A percentile compares a stretch with the other conserved stretches of the same genome.
Evolutionary conservation across 2,797 vertebrate genomes (phyloP).

Genomic region (Lepus townsendii): DNA sequence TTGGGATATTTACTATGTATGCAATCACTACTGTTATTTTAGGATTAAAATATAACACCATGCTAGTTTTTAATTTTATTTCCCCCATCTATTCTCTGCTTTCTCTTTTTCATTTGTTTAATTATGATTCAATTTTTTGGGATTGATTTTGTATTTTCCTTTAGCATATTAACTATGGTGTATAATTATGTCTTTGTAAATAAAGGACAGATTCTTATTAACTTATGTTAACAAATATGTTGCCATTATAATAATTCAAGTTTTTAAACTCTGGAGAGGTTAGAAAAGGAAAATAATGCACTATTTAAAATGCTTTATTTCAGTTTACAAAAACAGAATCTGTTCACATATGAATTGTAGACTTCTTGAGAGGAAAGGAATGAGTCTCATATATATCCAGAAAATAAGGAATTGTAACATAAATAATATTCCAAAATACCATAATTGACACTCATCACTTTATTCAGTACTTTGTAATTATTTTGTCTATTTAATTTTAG

Average conservation of each 20-base stretch:
- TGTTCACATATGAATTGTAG: neutral
- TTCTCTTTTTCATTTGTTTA: neutral
- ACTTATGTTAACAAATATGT: neutral
- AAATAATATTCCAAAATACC: neutral
- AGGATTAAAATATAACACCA: neutral
- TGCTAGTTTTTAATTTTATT: neutral
- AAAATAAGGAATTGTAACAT: neutral
- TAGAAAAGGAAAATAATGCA: neutral
- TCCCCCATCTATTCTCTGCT: neutral
- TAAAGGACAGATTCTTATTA: constrained; percentile 9
- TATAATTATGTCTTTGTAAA: neutral
- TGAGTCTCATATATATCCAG: neutral
- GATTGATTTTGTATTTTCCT: neutral
- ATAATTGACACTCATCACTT: neutral
- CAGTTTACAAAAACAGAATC: neutral
- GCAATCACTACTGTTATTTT: neutral
- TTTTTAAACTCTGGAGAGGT: neutral
- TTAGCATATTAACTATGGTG: neutral
- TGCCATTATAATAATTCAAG: neutral
- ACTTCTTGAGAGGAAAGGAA: neutral
- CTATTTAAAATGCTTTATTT: neutral
- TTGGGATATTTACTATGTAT: neutral
- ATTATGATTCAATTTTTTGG: neutral
- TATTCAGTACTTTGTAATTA: neutral
- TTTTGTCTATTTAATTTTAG: neutral